Percentiles rank a stretch among this genome's conserved stretches.
Evolutionary conservation across 2,113 vertebrate species (phyloP).

Genomic region (Pheucticus melanocephalus): DNA sequence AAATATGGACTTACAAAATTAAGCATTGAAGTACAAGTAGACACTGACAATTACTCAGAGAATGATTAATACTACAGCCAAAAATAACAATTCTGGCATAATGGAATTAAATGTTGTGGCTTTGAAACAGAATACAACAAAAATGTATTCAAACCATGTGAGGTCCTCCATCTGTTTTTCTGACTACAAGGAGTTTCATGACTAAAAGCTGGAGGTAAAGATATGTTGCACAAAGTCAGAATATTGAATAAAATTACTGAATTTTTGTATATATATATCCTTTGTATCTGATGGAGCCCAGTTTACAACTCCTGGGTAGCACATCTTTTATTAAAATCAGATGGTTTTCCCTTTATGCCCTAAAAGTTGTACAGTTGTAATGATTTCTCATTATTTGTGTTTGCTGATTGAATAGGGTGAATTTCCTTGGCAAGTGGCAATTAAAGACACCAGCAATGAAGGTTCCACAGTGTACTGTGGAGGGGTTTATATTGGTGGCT

Average conservation of each 20-base stretch:
- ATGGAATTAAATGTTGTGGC: background rate
- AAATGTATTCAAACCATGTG: background rate
- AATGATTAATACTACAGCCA: background rate
- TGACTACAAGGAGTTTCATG: background rate
- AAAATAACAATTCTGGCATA: background rate
- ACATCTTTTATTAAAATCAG: background rate
- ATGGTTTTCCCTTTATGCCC: background rate
- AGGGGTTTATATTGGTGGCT: slow-evolving; percentile 90
- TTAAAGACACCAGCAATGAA: slow-evolving; percentile 66
- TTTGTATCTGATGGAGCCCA: background rate
- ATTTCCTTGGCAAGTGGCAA: slow-evolving; percentile 92
- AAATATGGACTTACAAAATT: background rate
- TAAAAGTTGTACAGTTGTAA: background rate
- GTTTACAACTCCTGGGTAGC: background rate
- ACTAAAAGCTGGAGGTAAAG: background rate
- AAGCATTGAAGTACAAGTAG: background rate
- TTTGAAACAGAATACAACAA: background rate
- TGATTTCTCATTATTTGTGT: background rate
- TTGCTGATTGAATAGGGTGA: slow-evolving; percentile 77
- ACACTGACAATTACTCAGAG: background rate
- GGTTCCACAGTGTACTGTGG: slow-evolving; percentile 78
- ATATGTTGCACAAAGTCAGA: background rate
- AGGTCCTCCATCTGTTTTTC: background rate
- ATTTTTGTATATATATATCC: background rate
- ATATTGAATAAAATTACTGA: background rate